Evolutionary conservation across 2,113 vertebrate species (phyloP).

Genomic region (Chaetops frenatus): DNA sequence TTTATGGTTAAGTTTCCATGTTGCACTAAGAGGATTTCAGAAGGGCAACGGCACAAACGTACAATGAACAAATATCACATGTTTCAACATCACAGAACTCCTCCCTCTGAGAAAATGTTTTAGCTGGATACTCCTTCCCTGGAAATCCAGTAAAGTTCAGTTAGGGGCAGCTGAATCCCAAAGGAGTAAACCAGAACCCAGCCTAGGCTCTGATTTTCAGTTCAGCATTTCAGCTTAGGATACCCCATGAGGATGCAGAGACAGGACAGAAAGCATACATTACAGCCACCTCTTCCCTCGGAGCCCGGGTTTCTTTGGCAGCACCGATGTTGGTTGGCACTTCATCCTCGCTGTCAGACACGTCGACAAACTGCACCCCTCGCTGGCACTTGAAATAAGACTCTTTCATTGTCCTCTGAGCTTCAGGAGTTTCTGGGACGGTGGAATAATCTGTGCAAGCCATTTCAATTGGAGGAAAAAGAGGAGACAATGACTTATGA

Average conservation of each 20-base stretch:
- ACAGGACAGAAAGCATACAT: constrained; percentile 53
- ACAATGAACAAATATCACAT: not conserved
- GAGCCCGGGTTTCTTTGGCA: not conserved
- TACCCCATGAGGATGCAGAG: not conserved
- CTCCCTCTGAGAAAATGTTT: not conserved
- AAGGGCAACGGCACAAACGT: not conserved
- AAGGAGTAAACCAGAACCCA: not conserved
- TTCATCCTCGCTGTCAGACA: constrained; percentile 70
- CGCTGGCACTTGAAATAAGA: constrained; percentile 63
- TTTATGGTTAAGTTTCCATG: not conserved
- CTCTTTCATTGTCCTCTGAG: constrained; percentile 48
- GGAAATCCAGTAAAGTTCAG: not conserved
- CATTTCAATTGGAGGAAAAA: not conserved
- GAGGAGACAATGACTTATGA: not conserved
- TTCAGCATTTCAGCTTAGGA: not conserved
- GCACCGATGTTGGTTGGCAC: not conserved
- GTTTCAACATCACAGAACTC: not conserved
- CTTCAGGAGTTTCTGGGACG: constrained; percentile 72
- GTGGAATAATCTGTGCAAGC: constrained; percentile 54
- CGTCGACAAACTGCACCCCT: constrained; percentile 74
- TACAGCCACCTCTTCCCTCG: constrained; percentile 6
- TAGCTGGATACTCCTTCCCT: not conserved
- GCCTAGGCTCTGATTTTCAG: not conserved
- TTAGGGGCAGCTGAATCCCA: not conserved
- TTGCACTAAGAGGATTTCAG: not conserved